A percentile compares a stretch with the other conserved stretches of the same genome.
Conservation (phyloP, 2,113 vertebrate genomes). For the Rhinogobius similis region DNA sequence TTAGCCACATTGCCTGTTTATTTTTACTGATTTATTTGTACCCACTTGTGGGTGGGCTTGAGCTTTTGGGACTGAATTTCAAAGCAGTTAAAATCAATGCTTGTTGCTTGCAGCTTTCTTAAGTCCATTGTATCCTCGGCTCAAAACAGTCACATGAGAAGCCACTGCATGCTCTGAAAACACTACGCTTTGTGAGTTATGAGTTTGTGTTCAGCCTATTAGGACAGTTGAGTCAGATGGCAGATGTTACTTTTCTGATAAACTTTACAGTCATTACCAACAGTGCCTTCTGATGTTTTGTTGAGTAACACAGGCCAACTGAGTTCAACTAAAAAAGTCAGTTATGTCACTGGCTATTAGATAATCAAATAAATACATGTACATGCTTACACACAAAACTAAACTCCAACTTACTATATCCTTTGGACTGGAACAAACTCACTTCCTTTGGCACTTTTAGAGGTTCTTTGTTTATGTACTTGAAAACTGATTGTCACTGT, state of each 20-base stretch:
- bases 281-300: not conserved
- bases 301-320: not conserved
- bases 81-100: not conserved
- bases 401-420: no score
- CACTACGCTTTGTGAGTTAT: not conserved
- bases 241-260: not conserved
- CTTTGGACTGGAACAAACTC: no score
- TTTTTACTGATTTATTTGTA: no score
- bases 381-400: no score
- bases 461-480: no score
- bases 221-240: not conserved
- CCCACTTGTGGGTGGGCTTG: not conserved
- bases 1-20: no score
- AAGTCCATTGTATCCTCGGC: not conserved
- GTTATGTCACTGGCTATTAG: not conserved
- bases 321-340: not conserved
- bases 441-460: no score
- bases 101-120: not conserved
- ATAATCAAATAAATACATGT: no score
- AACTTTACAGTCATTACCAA: not conserved
- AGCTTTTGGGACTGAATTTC: not conserved
- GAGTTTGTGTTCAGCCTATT: not conserved
- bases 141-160: not conserved
- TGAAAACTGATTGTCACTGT: no score
- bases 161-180: not conserved